These are phyloP conservation scores for Chrysogorgia sp. DNA, from an alignment of 92 coral and sea anemone species.

Conservation along the genomic window DNA sequence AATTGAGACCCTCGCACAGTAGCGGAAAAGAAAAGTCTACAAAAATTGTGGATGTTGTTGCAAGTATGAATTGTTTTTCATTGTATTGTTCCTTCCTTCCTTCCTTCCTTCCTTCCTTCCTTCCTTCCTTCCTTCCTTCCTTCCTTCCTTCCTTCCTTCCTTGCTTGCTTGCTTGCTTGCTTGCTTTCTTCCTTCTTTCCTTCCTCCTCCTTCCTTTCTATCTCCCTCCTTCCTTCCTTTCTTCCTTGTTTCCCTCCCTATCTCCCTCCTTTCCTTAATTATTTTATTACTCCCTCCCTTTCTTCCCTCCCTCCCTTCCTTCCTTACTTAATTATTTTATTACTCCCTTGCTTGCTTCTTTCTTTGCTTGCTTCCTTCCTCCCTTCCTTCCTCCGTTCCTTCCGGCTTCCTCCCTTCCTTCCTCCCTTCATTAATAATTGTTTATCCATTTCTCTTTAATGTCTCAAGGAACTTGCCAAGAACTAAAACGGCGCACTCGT, in stretches of 20 bases:
- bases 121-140: neutral
- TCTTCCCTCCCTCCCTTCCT: too few species aligned
- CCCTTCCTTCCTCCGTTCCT: neutral
- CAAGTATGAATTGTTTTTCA: neutral
- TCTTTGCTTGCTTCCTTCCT: neutral
- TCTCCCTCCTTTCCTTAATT: neutral
- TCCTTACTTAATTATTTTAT: neutral
- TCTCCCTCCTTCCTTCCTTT: neutral
- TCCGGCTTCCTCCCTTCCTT: neutral
- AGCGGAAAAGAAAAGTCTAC: neutral
- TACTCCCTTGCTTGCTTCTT: neutral
- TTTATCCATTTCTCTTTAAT: neutral
- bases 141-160: neutral
- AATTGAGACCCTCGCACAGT: too few species aligned
- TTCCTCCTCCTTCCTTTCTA: neutral
- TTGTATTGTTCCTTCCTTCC: neutral
- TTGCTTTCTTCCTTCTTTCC: neutral
- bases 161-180: neutral
- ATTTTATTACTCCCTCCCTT: too few species aligned
- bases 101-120: neutral
- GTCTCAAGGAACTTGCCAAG: constrained; percentile 79
- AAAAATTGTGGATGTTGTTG: constrained; percentile 14
- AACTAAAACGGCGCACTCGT: constrained; percentile 81
- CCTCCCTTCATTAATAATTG: neutral
- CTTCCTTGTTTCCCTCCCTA: too few species aligned